Evolutionary conservation across 2,888 invertebrate genomes (phyloP).

Genomic region (Rhaphigaster nebulosa): DNA sequence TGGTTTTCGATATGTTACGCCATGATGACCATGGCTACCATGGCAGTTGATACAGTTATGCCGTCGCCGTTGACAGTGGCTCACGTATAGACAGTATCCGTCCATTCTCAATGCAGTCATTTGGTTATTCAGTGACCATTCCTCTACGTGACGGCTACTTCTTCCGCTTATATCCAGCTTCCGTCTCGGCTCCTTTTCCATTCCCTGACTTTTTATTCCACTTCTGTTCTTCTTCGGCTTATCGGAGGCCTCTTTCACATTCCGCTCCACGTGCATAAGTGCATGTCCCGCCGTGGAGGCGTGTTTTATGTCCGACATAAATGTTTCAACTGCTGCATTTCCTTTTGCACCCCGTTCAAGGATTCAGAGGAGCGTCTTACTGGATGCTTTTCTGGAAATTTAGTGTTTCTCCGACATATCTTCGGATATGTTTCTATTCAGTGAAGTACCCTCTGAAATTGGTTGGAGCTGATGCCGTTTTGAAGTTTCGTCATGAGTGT

Average conservation of each 20-base stretch:
- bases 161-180: constrained; percentile 47
- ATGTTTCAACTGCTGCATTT: constrained; percentile 34
- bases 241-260: constrained; percentile 19
- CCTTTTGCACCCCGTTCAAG: constrained; percentile 9
- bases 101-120: constrained; percentile 45
- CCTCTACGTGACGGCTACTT: constrained; percentile 19
- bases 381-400: constrained; percentile 1
- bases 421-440: too few species aligned
- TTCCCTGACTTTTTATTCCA: constrained; percentile 2
- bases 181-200: constrained; percentile 9
- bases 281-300: not conserved
- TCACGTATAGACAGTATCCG: constrained; percentile 49
- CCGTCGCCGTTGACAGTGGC: not conserved
- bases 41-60: constrained; percentile 22
- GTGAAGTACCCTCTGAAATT: too few species aligned
- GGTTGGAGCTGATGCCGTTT: too few species aligned
- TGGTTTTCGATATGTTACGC: too few species aligned
- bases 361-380: not conserved
- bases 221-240: constrained; percentile 17
- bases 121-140: constrained; percentile 52
- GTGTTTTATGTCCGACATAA: constrained; percentile 48
- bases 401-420: not conserved
- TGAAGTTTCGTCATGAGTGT: too few species aligned
- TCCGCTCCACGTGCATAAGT: not conserved
- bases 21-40: not conserved